Evolutionary conservation across 2,113 vertebrate species (phyloP), one percentile per base, ranked within the genome.

Genomic region (Phylloscopus trochiloides): DNA sequence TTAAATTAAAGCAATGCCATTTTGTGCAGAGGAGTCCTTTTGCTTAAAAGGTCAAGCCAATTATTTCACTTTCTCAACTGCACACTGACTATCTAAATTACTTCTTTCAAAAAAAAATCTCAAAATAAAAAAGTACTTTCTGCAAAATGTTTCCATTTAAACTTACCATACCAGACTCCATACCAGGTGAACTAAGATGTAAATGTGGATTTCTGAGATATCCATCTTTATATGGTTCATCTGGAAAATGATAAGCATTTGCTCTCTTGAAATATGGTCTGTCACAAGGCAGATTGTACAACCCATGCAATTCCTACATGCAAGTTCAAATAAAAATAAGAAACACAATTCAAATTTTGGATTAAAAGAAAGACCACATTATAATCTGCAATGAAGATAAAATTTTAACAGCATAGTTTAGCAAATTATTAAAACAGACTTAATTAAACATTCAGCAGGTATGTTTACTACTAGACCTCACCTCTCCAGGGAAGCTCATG

Each of bases 141-240:
- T 81, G 28, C 51, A 15, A 84, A 89, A 80, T 47, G 42, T 66
- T 78, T 82, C 32, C 68, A 19, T 51, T 85, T 66, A 93, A 88
- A 96, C 98, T 97, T 83, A 99, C 99, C 98, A 98, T 97, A 90
- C 98, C 97, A 74, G 98, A 94, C 55, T 99, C 99, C 40, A 97
- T 45, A 50, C 92, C 97, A 48, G 99, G 99, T 71, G 98, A 97
- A 76, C 92, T 98, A 73, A 99, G 98, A 73, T 97, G 95, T 40
- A 92, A 34, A 63, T 99, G 99, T 59, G 99, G 99, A 91, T 98
- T 99, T 94, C 99, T 97, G 86, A 99, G 98, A 96, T 99, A 99
- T 4, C 98, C 98, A 36, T 99, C 99, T 97, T 97, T 98, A 97
- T 99, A 98, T 7, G 98, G 97, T 59, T 99, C 98, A 96, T 98